A percentile compares a stretch with the other conserved stretches of the same genome.
phyloP scores from a whole-genome alignment of 1,140 invertebrate genomes.

The Euura saliciscinereae region DNA sequence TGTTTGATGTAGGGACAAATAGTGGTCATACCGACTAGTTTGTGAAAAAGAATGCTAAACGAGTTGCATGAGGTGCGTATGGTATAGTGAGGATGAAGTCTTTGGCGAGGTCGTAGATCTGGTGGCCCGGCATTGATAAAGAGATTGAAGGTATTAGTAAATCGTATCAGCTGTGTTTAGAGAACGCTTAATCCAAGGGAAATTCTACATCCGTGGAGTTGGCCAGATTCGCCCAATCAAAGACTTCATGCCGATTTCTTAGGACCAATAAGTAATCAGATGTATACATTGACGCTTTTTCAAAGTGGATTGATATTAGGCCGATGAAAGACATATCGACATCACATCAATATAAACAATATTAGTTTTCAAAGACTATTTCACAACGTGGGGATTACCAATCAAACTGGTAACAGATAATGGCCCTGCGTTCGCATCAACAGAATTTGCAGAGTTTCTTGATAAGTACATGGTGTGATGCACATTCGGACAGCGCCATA shows the following conservation, averaged over 20 bases:
- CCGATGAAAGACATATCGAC: not conserved
- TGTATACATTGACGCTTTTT: constrained; percentile 9
- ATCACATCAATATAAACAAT: constrained; percentile 19
- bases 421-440: constrained; percentile 26
- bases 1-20: constrained; percentile 9
- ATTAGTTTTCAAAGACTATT: constrained; percentile 25
- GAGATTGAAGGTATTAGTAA: too few relatives aligned
- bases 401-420: constrained; percentile 30
- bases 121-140: too few relatives aligned
- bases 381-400: constrained; percentile 27
- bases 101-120: too few relatives aligned
- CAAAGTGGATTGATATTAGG: not conserved
- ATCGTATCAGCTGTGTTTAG: too few relatives aligned
- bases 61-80: constrained; percentile 33
- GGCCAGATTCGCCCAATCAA: constrained; percentile 14
- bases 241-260: constrained; percentile 21
- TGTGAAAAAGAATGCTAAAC: constrained; percentile 30
- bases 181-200: not conserved
- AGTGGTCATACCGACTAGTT: constrained; percentile 32
- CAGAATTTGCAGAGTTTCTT: constrained; percentile 29
- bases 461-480: constrained; percentile 13
- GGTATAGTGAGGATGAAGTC: too few relatives aligned
- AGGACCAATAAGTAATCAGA: constrained; percentile 15
- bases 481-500: too few relatives aligned
- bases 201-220: too few relatives aligned